Evolutionary conservation across 2,797 vertebrate species (phyloP), one percentile per base, ranked within the genome.

Genomic region (Gymnothorax reevesii): DNA sequence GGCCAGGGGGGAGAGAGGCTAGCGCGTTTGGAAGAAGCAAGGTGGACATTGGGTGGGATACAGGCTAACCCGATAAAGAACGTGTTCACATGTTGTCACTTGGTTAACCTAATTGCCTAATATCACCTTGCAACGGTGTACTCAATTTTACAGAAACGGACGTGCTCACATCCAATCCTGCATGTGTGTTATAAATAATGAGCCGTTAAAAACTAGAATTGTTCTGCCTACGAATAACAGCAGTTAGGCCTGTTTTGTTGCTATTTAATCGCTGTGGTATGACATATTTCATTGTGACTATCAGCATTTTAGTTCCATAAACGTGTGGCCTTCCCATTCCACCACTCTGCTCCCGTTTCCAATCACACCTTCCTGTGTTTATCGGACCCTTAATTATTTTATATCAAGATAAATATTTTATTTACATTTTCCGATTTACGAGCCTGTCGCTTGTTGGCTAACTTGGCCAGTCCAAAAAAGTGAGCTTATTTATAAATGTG

Each of bases 311-410:
- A 57, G 15, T 79, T 82, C 20, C 57, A 59, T 25, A 12, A 82
- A 59, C 54, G 80, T n/a, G 80, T 25, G 25, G 57, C 80, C 80
- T 13, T 83, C 80, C 55, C 55, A 55, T n/a, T 83, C 75, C 86
- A 87, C 89, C 85, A 71, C 88, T 85, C 73, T 88, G 83, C 84
- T 25, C 86, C 88, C 87, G 86, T 87, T 84, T 25, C 89, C 2
- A 88, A 66, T 84, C 83, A 88, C 73, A 49, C 87, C 82, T 55
- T 79, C 85, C 62, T 87, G 84, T 87, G 88, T 89, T 87, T 83
- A 59, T 80, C 69, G 75, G 79, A 77, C 69, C 20, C 25, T 84
- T 59, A 88, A 84, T 90, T 87, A 71, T 60, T 87, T 77, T 75
- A 83, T 57, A 57, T n/a, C 27, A 25, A 83, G 77, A 83, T 75